Percentiles rank a stretch among this genome's conserved stretches.
phyloP scores from a whole-genome alignment of 2,113 vertebrate genomes.

The Tichodroma muraria region DNA sequence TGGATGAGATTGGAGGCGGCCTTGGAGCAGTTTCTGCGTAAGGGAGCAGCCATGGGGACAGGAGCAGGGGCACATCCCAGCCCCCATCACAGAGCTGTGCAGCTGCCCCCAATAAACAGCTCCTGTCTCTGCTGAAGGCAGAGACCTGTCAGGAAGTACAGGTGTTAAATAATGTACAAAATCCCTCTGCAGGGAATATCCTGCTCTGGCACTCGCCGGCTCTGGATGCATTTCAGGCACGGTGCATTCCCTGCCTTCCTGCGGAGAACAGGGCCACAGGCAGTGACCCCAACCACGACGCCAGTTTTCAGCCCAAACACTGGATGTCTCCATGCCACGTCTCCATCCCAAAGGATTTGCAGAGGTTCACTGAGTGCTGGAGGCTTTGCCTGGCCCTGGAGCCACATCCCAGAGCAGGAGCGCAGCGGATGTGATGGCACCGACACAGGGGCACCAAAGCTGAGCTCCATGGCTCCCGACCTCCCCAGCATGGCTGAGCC shows the following conservation, averaged over 20 bases:
- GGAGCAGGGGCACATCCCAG: background rate
- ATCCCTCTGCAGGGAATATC: background rate
- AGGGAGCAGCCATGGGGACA: background rate
- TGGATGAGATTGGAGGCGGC: accelerated
- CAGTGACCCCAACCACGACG: accelerated
- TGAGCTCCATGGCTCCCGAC: accelerated
- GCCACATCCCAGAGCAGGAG: background rate
- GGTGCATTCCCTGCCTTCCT: background rate
- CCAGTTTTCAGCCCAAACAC: background rate
- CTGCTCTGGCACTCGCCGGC: accelerated
- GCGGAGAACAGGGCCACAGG: accelerated
- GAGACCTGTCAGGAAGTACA: background rate
- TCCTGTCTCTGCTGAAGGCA: background rate
- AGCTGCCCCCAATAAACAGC: background rate
- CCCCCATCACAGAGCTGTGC: background rate
- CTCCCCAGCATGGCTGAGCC: background rate
- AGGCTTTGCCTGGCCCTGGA: background rate
- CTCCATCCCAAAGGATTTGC: background rate
- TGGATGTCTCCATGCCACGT: accelerated
- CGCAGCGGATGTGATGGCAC: accelerated
- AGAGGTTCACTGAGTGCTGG: accelerated
- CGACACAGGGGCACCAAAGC: accelerated
- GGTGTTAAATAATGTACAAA: background rate
- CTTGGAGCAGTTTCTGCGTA: background rate
- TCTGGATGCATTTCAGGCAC: background rate